These are phyloP conservation scores for Lagodon rhomboides DNA, from an alignment of 2,797 vertebrate genomes.

Conservation along the genomic window DNA sequence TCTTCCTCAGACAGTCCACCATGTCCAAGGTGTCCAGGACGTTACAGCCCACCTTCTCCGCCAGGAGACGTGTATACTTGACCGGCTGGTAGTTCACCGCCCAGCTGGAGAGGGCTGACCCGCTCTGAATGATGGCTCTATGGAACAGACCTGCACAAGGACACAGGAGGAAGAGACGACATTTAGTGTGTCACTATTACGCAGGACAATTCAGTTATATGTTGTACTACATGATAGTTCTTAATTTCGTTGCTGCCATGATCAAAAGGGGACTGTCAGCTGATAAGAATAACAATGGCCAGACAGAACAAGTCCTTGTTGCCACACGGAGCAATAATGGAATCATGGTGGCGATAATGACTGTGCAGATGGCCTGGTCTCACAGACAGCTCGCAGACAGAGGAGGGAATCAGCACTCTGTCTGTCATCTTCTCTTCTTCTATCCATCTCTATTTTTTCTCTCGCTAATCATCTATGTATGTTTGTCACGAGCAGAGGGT, in stretches of 20 bases:
- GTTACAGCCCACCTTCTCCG: conserved; percentile 98
- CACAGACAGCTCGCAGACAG: conserved; percentile 76
- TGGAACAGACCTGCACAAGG: conserved; percentile 94
- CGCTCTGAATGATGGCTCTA: conserved; percentile 98
- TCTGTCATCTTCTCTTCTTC: conserved; percentile 66
- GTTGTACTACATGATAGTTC: conserved; percentile 61
- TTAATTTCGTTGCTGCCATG: conserved; percentile 69
- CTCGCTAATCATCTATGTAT: conserved; percentile 53
- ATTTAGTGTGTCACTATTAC: conserved; percentile 50
- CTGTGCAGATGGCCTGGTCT: conserved; percentile 82
- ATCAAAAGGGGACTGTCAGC: conserved; percentile 74
- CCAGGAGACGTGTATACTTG: conserved; percentile 96
- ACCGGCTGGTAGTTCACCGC: conserved; percentile 99
- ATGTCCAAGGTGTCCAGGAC: conserved; percentile 97
- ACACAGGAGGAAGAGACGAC: conserved; percentile 60
- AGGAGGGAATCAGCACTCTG: conserved; percentile 69
- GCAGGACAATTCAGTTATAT: conserved; percentile 62
- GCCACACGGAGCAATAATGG: conserved; percentile 78
- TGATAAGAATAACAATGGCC: conserved; percentile 81
- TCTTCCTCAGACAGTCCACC: conserved; percentile 98
- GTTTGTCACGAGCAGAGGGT: conserved; percentile 64
- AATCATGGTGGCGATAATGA: conserved; percentile 79
- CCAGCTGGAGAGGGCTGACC: conserved; percentile 98
- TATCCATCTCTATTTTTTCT: conserved; percentile 60
- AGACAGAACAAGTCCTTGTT: conserved; percentile 76